Base-by-base conservation (phyloP, 2,113 vertebrate genomes). In the Poeciliopsis turrubarensis region DNA sequence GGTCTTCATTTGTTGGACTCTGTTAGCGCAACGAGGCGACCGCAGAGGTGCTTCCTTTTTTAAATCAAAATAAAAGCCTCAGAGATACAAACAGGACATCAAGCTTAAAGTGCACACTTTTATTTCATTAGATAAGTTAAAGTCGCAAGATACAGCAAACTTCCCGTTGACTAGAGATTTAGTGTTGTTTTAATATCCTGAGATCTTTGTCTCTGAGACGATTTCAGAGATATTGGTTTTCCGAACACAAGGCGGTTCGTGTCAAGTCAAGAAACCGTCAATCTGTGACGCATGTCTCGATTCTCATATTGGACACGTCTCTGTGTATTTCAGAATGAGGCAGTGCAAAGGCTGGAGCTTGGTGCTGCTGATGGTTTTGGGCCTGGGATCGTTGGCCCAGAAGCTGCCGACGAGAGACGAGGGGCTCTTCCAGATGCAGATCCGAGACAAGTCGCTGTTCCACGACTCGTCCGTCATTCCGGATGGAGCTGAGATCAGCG, bases 341-440 rank as follows among this genome's bases (percentile, higher is more conserved):
- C 93, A 88, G 87, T 88, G 92, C 68, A 80, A 22, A 72, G 94
- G 87, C 15, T 90, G 91, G 87, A 87, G 76, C 5, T 73, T 89
- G 69, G 81, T 87, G 76, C 93, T 96, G 73, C 73, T 92, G 62
- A 79, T 96, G 89, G 82, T 96, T 12, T 72, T 96, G 44, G 94
- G 93, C 0, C 85, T 95, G 0, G 62, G 85, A 62, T 92, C 91
- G 5, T 84, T 86, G 87, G 90, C 95, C 61, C 98, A 99, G 95
- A 99, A 99, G 88, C 68, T 99, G 14, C 98, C 98, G 44, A 99
- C 98, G 1, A 95, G 98, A 71, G 97, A 99, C 77, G 98, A 99
- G 81, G 97, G 96, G 13, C 96, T 98, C 79, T 99, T 99, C 85
- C 98, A 99, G 93, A 97, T 97, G 96, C 98, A 99, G 92, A 97